phyloP scores from a whole-genome alignment of 2,888 invertebrate genomes.

The Lasioglossum leucozonium region DNA sequence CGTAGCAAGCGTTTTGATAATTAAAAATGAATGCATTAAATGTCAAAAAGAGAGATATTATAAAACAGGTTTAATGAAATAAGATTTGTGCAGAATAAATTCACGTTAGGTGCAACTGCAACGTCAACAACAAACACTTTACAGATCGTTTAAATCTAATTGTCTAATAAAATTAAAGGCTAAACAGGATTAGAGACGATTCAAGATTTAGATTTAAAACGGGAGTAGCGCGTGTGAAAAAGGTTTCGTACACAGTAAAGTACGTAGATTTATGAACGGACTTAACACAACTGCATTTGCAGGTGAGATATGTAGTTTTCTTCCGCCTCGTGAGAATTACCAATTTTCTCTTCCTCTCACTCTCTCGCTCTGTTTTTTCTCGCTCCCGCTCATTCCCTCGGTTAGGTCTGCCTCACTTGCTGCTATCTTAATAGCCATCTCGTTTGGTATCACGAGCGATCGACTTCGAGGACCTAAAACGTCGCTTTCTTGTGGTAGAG shows the following conservation, averaged over 20 bases:
- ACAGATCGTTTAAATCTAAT: neutral
- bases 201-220: neutral
- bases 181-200: neutral
- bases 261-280: neutral
- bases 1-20: too few relatives aligned
- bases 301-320: neutral
- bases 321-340: neutral
- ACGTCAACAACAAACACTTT: neutral
- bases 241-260: neutral
- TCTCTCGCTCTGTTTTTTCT: neutral
- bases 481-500: neutral
- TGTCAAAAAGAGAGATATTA: too few relatives aligned
- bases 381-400: neutral
- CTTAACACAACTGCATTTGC: neutral
- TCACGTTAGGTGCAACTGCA: too few relatives aligned
- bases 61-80: too few relatives aligned
- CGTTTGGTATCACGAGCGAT: neutral
- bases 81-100: too few relatives aligned
- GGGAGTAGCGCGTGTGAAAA: neutral
- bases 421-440: neutral
- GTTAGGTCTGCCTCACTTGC: neutral
- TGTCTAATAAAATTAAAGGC: neutral
- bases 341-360: neutral
- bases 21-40: too few relatives aligned
- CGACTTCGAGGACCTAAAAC: neutral